Conservation (phyloP, 2,113 vertebrate genomes). For the Dolichallabes microphthalmus region DNA sequence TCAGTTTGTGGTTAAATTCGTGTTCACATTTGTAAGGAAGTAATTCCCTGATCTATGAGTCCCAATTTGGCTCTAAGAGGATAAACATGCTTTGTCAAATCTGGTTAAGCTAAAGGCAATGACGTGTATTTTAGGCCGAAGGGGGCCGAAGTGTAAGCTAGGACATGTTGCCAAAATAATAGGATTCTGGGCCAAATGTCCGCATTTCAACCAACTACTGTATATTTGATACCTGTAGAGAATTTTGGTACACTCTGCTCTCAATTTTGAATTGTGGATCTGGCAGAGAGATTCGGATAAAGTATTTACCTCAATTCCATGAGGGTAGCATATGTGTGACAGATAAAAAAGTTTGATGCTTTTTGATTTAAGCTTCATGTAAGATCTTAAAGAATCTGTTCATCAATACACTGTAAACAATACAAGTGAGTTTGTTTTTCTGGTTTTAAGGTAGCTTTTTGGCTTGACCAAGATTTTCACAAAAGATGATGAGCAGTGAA, state of each 20-base stretch:
- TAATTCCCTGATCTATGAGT: background rate
- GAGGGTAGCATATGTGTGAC: background rate
- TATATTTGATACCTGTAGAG: background rate
- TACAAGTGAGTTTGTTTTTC: background rate
- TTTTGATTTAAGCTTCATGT: background rate
- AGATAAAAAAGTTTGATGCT: background rate
- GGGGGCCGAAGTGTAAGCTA: background rate
- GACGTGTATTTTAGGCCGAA: background rate
- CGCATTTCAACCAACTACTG: background rate
- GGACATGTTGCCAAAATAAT: background rate
- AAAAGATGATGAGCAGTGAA: background rate
- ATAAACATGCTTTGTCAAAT: constrained; percentile 1
- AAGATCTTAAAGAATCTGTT: background rate
- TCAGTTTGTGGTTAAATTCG: background rate
- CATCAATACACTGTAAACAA: too few species aligned
- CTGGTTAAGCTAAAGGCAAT: background rate
- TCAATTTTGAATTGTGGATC: background rate
- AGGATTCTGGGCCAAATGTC: background rate
- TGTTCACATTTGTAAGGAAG: constrained; percentile 1
- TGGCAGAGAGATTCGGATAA: background rate
- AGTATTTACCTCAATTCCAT: background rate
- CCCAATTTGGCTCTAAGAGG: background rate
- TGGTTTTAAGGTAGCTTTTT: background rate
- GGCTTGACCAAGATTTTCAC: background rate
- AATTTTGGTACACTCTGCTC: background rate